Evolutionary conservation across 2,797 vertebrate species (phyloP), one percentile per base, ranked within the genome.

Genomic region (Kryptopterus vitreolus): DNA sequence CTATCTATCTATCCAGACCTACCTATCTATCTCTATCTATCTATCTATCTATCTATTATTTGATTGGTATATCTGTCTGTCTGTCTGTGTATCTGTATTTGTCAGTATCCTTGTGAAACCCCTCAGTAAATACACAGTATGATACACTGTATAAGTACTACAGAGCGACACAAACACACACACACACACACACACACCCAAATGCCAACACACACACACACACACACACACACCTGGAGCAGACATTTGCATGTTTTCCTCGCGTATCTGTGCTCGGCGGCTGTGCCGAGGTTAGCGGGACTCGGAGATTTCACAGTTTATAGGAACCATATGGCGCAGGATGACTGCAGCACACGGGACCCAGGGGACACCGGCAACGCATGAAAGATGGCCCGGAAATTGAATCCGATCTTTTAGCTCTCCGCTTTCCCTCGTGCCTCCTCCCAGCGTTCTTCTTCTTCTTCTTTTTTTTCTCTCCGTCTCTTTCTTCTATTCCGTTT

Each of bases 261-360:
- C 35, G 29, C 62, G 48, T 83, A 71, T 63, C 68, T 53, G 31
- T 31, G 68, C 81, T 72, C 55, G 50, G 78, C n/a, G 73, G 73
- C 66, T 9, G 72, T 82, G 82, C 83, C 71, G 72, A 84, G 83
- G 81, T 85, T 83, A 84, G 81, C 82, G 62, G 68, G 79, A 77
- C 81, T 80, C 69, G 61, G 74, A 33, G 65, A 88, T 81, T 85
- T 86, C 84, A 84, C 82, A 86, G 85, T 85, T 86, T 86, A 86
- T 83, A 83, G 75, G 79, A 86, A 88, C 84, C 84, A 86, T 85
- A 83, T 85, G 82, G 81, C n/a, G 62, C 81, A 82, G 82, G 75
- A 85, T 82, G 85, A 84, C 84, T 88, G 84, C 80, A 84, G 85
- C 80, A 57, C 81, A 80, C 18, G 22, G 79, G 77, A 85, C 77